Evolutionary conservation across 2,113 vertebrate genomes (phyloP).

Genomic region (Geococcyx californianus): DNA sequence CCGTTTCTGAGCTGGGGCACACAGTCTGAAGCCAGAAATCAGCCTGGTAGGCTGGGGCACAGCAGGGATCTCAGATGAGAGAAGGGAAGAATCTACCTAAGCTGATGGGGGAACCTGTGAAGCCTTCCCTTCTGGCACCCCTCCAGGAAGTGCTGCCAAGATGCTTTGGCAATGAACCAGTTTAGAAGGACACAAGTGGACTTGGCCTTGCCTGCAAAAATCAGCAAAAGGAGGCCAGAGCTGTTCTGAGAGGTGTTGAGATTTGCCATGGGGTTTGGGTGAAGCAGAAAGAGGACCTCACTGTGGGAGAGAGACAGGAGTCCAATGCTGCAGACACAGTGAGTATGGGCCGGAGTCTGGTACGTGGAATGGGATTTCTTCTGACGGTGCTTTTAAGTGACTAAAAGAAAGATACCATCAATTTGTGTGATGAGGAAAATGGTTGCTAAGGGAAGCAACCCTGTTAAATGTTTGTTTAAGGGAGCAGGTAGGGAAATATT

Average conservation of each 20-base stretch:
- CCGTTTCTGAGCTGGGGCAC: neutral
- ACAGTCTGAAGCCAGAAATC: neutral
- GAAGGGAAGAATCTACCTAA: neutral
- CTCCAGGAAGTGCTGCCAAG: conserved; percentile 3
- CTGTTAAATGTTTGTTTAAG: neutral
- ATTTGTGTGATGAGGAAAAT: neutral
- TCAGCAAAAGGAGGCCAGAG: neutral
- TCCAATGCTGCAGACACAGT: fast-evolving
- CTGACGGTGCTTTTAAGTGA: neutral
- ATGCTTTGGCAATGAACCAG: neutral
- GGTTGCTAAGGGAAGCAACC: neutral
- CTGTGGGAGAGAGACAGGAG: neutral
- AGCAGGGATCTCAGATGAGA: neutral
- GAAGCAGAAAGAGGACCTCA: neutral
- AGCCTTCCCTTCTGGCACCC: neutral
- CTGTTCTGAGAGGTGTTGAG: neutral
- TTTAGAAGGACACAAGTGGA: conserved; percentile 2
- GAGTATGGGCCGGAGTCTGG: neutral
- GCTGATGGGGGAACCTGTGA: neutral
- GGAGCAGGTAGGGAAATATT: neutral
- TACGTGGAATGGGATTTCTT: fast-evolving
- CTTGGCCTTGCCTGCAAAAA: conserved; percentile 12
- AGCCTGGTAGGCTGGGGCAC: neutral
- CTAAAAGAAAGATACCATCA: neutral
- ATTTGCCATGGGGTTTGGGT: neutral